Conservation (phyloP, 2,888 invertebrate species). For the Eucera pruinosa region DNA sequence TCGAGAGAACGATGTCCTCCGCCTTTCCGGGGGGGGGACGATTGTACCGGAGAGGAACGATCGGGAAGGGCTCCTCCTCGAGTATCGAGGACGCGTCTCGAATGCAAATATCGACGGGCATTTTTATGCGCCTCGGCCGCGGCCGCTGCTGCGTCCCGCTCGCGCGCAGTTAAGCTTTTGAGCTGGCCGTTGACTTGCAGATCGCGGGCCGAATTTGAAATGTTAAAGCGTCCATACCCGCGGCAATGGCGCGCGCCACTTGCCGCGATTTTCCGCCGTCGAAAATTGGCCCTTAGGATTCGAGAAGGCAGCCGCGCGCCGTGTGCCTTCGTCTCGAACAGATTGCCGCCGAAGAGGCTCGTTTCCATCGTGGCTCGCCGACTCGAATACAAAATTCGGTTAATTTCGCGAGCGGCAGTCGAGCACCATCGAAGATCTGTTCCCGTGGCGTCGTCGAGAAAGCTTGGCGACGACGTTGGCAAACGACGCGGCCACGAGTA, state of each 20-base stretch:
- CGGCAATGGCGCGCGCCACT: conserved; percentile 44
- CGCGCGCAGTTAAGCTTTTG: conserved; percentile 64
- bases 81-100: conserved; percentile 63
- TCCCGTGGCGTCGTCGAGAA: too few species aligned
- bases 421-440: conserved; percentile 20
- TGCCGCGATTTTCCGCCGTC: conserved; percentile 18
- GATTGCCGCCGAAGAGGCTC: not conserved
- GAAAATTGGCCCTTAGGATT: conserved; percentile 38
- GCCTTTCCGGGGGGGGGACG: conserved; percentile 1
- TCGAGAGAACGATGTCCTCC: conserved; percentile 34
- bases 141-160: conserved; percentile 39
- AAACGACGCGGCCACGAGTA: not conserved
- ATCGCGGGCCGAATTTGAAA: conserved; percentile 64
- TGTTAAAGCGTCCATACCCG: conserved; percentile 59
- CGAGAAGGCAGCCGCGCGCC: not conserved
- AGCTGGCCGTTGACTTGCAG: conserved; percentile 66
- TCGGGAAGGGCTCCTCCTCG: not conserved
- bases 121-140: conserved; percentile 63
- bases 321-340: not conserved
- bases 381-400: conserved; percentile 13
- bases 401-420: conserved; percentile 19
- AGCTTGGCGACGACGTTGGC: too few species aligned
- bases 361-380: not conserved
- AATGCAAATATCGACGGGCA: conserved; percentile 66
- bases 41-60: conserved; percentile 19